Conservation (phyloP, 2,888 invertebrate species). For the Petrophora chlorosata region DNA sequence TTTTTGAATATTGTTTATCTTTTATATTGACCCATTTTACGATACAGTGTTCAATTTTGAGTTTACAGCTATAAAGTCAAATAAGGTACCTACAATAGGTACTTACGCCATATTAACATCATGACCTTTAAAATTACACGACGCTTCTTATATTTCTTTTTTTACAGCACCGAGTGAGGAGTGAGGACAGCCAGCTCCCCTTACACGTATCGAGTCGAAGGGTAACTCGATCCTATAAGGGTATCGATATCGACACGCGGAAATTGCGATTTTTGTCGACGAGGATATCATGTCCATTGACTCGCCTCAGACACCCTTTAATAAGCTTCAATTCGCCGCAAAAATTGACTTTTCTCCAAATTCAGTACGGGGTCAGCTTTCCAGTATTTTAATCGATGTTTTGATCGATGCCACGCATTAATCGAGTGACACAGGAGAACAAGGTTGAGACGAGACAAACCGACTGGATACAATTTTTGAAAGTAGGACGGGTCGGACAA, state of each 20-base stretch:
- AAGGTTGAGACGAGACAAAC: constrained; percentile 17
- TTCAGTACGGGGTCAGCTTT: constrained; percentile 26
- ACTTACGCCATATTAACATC: constrained; percentile 6
- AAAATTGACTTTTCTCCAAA: constrained; percentile 26
- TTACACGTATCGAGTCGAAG: constrained; percentile 56
- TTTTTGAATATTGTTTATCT: too few species aligned
- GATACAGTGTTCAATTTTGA: constrained; percentile 1
- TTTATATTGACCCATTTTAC: neutral
- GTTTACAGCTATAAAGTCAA: too few species aligned
- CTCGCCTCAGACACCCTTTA: constrained; percentile 40
- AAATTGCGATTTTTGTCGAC: constrained; percentile 49
- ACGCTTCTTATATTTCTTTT: constrained; percentile 24
- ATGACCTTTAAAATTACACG: constrained; percentile 28
- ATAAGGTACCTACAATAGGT: neutral
- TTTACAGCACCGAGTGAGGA: constrained; percentile 35
- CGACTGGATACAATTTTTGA: constrained; percentile 17
- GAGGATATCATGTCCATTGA: constrained; percentile 55
- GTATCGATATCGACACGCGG: constrained; percentile 51
- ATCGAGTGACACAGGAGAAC: constrained; percentile 19
- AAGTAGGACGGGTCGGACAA: neutral
- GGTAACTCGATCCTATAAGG: constrained; percentile 62
- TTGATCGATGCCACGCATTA: constrained; percentile 24
- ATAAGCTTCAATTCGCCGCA: constrained; percentile 38
- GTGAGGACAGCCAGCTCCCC: constrained; percentile 56
- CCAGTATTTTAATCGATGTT: constrained; percentile 24